phyloP scores from a whole-genome alignment of 1,140 invertebrate species.

The Forficula auricularia region DNA sequence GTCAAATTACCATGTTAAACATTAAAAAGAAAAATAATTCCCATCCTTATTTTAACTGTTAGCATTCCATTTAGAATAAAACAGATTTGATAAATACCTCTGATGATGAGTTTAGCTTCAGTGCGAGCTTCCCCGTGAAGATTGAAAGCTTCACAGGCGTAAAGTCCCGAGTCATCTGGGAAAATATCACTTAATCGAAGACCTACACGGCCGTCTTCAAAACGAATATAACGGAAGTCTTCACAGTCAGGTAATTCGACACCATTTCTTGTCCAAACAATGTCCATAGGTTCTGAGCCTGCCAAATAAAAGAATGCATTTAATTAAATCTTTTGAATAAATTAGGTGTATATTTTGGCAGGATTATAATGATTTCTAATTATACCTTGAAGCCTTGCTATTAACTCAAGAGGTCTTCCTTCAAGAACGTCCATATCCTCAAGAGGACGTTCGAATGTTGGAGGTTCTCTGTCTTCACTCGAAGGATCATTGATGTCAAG shows the following conservation, averaged over 20 bases:
- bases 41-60: no score
- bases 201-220: conserved; percentile 37
- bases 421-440: conserved; percentile 33
- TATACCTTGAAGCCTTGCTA: conserved; percentile 29
- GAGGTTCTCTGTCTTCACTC: conserved; percentile 15
- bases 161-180: conserved; percentile 48
- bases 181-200: conserved; percentile 45
- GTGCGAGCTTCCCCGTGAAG: conserved; percentile 35
- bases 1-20: no score
- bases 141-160: conserved; percentile 46
- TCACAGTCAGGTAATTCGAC: conserved; percentile 44
- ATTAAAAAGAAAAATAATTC: no score
- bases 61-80: no score
- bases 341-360: background rate
- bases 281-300: conserved; percentile 42
- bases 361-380: background rate
- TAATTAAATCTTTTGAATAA: background rate
- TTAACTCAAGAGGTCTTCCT: conserved; percentile 37
- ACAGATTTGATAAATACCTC: no score
- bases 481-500: conserved; percentile 14
- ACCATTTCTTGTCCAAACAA: conserved; percentile 53
- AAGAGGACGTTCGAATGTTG: conserved; percentile 25
- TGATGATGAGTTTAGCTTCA: conserved; percentile 27
- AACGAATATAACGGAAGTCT: conserved; percentile 40
- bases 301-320: conserved; percentile 8